Percentiles rank a stretch among this genome's conserved stretches.
These are phyloP conservation scores for Trichacis sp. DNA, from an alignment of 2,888 invertebrate species.

Conservation along the genomic window DNA sequence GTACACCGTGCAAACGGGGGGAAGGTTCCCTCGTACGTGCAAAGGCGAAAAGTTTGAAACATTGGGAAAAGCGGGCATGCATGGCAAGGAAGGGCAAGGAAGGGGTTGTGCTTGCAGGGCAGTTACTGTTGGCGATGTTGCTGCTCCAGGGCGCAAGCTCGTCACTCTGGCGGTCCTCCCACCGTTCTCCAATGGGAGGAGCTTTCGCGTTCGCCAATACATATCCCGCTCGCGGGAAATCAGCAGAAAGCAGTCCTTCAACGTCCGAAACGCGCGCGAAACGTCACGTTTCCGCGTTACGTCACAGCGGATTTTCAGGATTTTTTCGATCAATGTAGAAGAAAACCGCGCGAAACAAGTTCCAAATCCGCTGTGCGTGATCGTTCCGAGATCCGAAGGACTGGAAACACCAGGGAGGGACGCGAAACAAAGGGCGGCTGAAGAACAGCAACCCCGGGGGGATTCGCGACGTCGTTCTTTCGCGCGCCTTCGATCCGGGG, in stretches of 20 bases:
- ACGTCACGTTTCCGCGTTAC: slow-evolving; percentile 52
- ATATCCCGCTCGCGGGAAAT: slow-evolving; percentile 55
- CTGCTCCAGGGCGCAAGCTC: slow-evolving; percentile 59
- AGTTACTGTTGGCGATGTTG: slow-evolving; percentile 24
- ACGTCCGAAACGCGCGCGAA: slow-evolving; percentile 62
- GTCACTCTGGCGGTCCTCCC: slow-evolving; percentile 55
- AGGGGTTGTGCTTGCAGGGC: slow-evolving; percentile 57
- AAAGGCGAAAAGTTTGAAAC: slow-evolving; percentile 50
- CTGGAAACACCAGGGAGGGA: not conserved
- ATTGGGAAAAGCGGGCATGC: slow-evolving; percentile 47
- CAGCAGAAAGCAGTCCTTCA: slow-evolving; percentile 64
- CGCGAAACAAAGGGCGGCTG: not conserved
- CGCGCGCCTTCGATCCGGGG: slow-evolving; percentile 40
- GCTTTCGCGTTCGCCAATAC: slow-evolving; percentile 63
- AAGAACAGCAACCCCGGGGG: too few species aligned
- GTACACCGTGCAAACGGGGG: slow-evolving; percentile 7
- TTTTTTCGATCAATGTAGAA: not conserved
- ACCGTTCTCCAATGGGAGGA: slow-evolving; percentile 61
- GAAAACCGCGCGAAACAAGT: not conserved
- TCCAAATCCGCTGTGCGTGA: slow-evolving; percentile 1
- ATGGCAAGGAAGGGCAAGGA: slow-evolving; percentile 55
- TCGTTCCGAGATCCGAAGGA: not conserved
- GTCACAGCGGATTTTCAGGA: slow-evolving; percentile 19
- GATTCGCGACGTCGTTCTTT: not conserved
- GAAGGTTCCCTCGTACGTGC: slow-evolving; percentile 17